These are phyloP conservation scores for Lottia gigantea DNA, from an alignment of 2,888 invertebrate genomes.

Conservation along the genomic window DNA sequence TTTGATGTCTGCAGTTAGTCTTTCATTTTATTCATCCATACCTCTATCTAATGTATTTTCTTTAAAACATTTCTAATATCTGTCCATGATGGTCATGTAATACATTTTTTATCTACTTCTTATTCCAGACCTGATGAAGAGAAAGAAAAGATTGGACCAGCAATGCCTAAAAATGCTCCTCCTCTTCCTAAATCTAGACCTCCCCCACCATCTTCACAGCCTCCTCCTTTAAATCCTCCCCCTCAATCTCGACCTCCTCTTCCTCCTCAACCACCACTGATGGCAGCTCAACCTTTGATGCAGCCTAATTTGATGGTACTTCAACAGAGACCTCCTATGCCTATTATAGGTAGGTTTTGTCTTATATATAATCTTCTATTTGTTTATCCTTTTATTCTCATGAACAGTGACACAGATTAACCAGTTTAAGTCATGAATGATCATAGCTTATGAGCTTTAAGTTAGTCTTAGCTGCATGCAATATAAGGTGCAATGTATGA, in stretches of 20 bases:
- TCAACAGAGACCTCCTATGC: constrained; percentile 56
- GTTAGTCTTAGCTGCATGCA: no score
- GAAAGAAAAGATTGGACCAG: constrained; percentile 96
- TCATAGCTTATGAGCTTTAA: no score
- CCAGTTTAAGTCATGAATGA: no score
- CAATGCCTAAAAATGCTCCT: constrained; percentile 51
- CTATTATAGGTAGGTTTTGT: constrained; percentile 42
- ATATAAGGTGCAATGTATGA: no score
- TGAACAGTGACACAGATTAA: background rate
- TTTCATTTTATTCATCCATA: no score
- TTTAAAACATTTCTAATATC: no score
- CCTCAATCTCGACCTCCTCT: constrained; percentile 57
- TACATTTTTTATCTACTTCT: background rate
- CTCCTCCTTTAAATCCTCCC: constrained; percentile 45
- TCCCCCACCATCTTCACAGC: constrained; percentile 39
- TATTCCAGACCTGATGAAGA: constrained; percentile 83
- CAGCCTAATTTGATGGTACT: constrained; percentile 51
- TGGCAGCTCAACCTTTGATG: constrained; percentile 43
- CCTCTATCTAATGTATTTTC: no score
- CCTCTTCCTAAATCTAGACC: constrained; percentile 34
- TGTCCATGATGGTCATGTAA: no score
- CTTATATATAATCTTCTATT: background rate
- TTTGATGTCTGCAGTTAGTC: no score
- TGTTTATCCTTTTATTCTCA: background rate
- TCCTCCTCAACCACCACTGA: constrained; percentile 53